Conservation (phyloP, 2,888 invertebrate genomes). For the Drosophila robusta region DNA sequence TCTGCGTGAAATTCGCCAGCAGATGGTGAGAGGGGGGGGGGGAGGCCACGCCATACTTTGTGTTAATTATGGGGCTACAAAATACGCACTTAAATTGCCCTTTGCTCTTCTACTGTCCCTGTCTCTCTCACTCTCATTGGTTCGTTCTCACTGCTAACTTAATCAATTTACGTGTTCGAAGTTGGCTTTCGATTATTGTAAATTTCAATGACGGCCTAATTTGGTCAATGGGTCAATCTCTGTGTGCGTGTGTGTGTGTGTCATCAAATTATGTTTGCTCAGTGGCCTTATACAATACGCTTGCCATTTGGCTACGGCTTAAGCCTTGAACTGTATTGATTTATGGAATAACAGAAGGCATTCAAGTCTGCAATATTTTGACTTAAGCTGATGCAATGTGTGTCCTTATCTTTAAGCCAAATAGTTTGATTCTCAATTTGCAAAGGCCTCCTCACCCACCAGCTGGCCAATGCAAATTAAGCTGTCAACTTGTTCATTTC, state of each 20-base stretch:
- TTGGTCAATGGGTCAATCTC: slow-evolving; percentile 27
- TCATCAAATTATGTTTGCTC: slow-evolving; percentile 32
- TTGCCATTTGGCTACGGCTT: slow-evolving; percentile 8
- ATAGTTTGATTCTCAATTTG: no score
- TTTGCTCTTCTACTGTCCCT: neutral
- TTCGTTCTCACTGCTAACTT: slow-evolving; percentile 25
- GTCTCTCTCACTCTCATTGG: neutral
- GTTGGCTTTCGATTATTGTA: slow-evolving; percentile 59
- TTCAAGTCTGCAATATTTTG: slow-evolving; percentile 1
- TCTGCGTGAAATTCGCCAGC: slow-evolving; percentile 2
- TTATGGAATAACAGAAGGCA: slow-evolving; percentile 9
- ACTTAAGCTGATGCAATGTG: no score
- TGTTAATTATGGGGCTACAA: slow-evolving; percentile 58
- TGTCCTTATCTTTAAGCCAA: no score
- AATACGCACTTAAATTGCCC: slow-evolving; percentile 61
- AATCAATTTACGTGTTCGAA: slow-evolving; percentile 55
- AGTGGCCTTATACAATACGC: neutral
- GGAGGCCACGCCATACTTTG: slow-evolving; percentile 4
- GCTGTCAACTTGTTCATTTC: slow-evolving; percentile 23
- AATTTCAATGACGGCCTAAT: slow-evolving; percentile 56
- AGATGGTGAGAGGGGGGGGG: neutral
- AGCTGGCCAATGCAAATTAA: slow-evolving; percentile 40
- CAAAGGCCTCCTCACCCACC: neutral
- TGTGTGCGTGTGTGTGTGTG: slow-evolving; percentile 4
- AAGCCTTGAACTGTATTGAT: slow-evolving; percentile 7